These are phyloP conservation scores for Coracopsis vasa DNA, from an alignment of 2,113 vertebrate species.

Conservation along the genomic window DNA sequence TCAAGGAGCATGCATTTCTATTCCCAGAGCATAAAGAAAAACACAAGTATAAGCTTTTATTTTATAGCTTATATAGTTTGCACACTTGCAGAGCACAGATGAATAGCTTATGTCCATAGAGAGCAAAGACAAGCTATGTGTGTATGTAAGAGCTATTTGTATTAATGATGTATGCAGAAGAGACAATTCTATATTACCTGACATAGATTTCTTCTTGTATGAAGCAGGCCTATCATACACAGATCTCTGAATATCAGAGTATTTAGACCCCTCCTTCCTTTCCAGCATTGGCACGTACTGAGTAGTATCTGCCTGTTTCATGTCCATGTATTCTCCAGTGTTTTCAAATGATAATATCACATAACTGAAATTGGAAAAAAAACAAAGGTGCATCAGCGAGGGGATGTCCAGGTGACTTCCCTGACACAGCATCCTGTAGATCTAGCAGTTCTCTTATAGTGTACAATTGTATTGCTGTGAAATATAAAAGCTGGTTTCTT, in stretches of 20 bases:
- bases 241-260: conserved; percentile 88
- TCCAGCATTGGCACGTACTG: conserved; percentile 98
- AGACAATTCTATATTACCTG: conserved; percentile 71
- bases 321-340: conserved; percentile 97
- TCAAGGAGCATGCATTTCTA: neutral
- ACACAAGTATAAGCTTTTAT: neutral
- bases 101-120: neutral
- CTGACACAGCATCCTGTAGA: neutral
- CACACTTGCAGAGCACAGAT: neutral
- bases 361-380: conserved; percentile 79
- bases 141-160: neutral
- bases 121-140: neutral
- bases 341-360: conserved; percentile 97
- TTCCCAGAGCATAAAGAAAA: neutral
- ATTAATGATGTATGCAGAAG: neutral
- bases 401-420: neutral
- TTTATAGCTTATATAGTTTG: neutral
- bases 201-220: conserved; percentile 84
- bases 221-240: conserved; percentile 93
- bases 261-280: conserved; percentile 88
- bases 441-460: neutral
- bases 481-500: neutral
- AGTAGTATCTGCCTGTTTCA: conserved; percentile 94
- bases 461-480: neutral
- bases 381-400: neutral